Percentiles rank a stretch among this genome's conserved stretches.
These are phyloP conservation scores for Coranthus polyacanthus DNA, from an alignment of 2,797 vertebrate species.

Conservation along the genomic window DNA sequence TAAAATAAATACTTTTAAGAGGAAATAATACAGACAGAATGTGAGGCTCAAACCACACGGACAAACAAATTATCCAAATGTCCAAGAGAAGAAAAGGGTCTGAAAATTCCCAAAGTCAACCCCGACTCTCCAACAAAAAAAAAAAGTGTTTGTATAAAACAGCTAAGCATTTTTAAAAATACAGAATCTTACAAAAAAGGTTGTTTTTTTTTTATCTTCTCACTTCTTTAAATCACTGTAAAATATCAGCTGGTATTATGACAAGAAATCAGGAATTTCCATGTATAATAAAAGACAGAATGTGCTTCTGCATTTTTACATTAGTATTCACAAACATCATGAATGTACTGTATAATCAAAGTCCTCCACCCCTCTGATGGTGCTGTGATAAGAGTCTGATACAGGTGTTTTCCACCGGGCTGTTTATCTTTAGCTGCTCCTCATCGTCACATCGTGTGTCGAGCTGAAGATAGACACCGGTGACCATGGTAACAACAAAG, in stretches of 20 bases:
- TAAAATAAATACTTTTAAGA: conserved; percentile 90
- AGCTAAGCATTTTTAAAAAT: conserved; percentile 86
- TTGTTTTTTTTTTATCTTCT: conserved; percentile 54
- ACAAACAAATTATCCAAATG: conserved; percentile 79
- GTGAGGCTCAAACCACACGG: conserved; percentile 82
- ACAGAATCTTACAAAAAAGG: conserved; percentile 86
- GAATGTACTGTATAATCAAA: conserved; percentile 66
- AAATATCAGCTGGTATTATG: conserved; percentile 88
- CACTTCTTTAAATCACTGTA: conserved; percentile 84
- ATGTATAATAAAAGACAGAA: conserved; percentile 82
- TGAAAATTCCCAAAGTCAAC: conserved; percentile 78
- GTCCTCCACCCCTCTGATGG: conserved; percentile 61
- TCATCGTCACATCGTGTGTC: conserved; percentile 23
- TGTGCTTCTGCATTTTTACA: conserved; percentile 86
- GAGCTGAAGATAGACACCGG: conserved; percentile 42
- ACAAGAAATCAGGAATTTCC: conserved; percentile 79
- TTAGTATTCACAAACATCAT: conserved; percentile 83
- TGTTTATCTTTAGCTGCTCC: conserved; percentile 22
- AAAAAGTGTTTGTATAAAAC: conserved; percentile 85
- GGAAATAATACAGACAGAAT: conserved; percentile 86
- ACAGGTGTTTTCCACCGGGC: conserved; percentile 61
- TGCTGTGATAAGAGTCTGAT: conserved; percentile 44
- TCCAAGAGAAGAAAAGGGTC: conserved; percentile 77
- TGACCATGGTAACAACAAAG: conserved; percentile 61
- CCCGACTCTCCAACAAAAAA: conserved; percentile 74